phyloP scores from a whole-genome alignment of 2,113 vertebrate species.

The Ctenomys sociabilis region DNA sequence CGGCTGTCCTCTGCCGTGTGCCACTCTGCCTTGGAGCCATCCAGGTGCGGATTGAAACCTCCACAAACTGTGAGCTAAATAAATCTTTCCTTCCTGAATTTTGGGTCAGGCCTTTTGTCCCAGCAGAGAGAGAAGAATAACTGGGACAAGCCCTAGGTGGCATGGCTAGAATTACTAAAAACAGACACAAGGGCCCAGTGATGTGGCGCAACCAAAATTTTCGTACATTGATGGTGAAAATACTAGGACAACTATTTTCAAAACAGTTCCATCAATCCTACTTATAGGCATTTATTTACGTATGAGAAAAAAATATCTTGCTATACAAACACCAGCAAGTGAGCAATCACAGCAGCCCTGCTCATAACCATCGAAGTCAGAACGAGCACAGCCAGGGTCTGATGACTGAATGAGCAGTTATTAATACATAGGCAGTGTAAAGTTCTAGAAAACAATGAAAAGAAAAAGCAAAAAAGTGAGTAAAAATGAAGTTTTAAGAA shows the following conservation, averaged over 20 bases:
- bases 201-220: not conserved
- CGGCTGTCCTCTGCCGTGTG: too few relatives aligned
- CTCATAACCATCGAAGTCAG: too few relatives aligned
- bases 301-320: not conserved
- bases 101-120: too few relatives aligned
- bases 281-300: not conserved
- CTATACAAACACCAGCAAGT: rapidly evolving
- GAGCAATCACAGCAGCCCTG: not conserved
- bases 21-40: too few relatives aligned
- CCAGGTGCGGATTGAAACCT: too few relatives aligned
- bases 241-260: not conserved
- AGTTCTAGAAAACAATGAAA: too few relatives aligned
- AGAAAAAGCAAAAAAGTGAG: not conserved
- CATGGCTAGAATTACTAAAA: not conserved
- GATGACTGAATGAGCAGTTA: not conserved
- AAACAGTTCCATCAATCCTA: not conserved
- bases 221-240: not conserved
- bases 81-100: too few relatives aligned
- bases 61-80: too few relatives aligned
- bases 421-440: rapidly evolving
- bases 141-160: too few relatives aligned
- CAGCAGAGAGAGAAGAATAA: too few relatives aligned
- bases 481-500: not conserved
- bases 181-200: not conserved
- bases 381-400: not conserved